Base-by-base conservation (phyloP, 2,113 vertebrate species). In the Lipotes vexillifer region DNA sequence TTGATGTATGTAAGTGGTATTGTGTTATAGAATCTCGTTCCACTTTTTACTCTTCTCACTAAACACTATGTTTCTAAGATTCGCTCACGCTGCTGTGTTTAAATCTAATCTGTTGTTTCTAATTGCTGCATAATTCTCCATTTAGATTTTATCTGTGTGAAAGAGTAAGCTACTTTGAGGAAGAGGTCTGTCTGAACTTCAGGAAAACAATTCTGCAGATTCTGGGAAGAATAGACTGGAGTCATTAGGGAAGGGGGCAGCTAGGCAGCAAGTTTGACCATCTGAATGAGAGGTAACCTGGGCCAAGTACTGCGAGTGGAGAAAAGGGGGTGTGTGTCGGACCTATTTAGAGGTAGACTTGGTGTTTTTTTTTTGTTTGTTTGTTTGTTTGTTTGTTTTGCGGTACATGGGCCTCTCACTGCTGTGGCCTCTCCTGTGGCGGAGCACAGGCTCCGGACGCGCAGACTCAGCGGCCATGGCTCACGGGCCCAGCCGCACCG, bases 31-130 rank as follows among this genome's bases (percentile, higher is more conserved):
- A 96, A 94, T 95, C 80, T 97, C 74, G 55, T 93, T 83, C 82
- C 41, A 33, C 92, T 90, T 97, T 78, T 93, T 92, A 80, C 44
- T 92, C 77, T 82, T 86, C 87, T 93, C 84, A 68, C 92, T 92
- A 92, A 88, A 95, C 87, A 97, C 75, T 88, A 52, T 93, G 69
- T 71, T 96, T 87, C 96, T 95, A 94, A 97, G 84, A 92, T 68
- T 91, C 80, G 89, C 78, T 94, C 78, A 33, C 92, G 87, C 91
- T 93, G n/a, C 94, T 95, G 72, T 92, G 87, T 69, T 97, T 97
- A 94, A 97, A 80, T 95, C 17, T 92, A 92, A 97, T 97, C 90
- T 92, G 78, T 90, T 95, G 38, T 87, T 85, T 94, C 91, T 98
- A 96, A 97, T 97, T 95, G 95, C 86, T 90, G 92, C 63, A 57